Conservation (phyloP, 2,888 invertebrate species). For the Heterodera filipjevi region DNA sequence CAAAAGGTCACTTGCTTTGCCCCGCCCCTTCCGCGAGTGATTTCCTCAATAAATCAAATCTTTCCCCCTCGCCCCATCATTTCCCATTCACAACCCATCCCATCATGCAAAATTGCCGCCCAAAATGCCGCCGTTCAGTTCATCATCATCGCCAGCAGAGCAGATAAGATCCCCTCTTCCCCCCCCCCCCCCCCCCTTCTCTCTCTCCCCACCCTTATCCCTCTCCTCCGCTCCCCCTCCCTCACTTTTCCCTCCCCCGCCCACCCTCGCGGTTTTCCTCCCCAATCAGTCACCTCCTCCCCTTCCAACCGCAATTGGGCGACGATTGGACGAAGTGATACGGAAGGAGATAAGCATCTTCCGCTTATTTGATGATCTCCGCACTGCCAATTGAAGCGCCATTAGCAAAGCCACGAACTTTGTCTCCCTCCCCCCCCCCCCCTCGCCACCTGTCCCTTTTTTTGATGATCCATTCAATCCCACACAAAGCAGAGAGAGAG, state of each 20-base stretch:
- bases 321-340: background rate
- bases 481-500: background rate
- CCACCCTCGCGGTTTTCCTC: background rate
- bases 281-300: background rate
- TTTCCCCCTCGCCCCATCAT: background rate
- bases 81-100: background rate
- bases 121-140: no score
- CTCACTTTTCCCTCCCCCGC: background rate
- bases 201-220: background rate
- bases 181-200: background rate
- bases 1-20: background rate
- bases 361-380: background rate
- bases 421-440: no score
- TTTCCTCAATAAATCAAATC: background rate
- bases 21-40: background rate
- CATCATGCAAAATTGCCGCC: background rate
- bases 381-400: background rate
- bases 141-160: background rate
- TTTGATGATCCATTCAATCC: background rate
- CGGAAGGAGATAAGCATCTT: slow-evolving; percentile 1
- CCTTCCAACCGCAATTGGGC: background rate
- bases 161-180: background rate
- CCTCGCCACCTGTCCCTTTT: background rate
- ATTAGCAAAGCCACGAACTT: background rate
- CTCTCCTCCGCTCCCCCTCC: background rate